phyloP scores from a whole-genome alignment of 1,140 invertebrate genomes.

The Pseudomyrmex cubaensis region DNA sequence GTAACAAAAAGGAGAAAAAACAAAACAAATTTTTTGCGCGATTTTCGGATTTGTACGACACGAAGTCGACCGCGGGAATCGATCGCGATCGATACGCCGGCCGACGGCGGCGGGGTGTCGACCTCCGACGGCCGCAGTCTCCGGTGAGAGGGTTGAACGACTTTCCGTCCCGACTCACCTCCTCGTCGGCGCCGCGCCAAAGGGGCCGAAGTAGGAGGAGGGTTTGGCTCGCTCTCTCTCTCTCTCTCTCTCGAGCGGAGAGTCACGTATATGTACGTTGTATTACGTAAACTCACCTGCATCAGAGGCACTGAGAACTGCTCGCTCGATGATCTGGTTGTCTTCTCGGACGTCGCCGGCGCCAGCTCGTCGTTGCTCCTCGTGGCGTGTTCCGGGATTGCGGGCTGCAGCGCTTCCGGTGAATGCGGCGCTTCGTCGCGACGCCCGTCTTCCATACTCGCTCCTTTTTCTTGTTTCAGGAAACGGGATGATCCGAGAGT shows the following conservation, averaged over 20 bases:
- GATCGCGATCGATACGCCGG: slow-evolving; percentile 32
- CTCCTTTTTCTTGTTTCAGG: not conserved
- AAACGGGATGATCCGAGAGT: not conserved
- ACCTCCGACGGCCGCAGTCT: slow-evolving; percentile 26
- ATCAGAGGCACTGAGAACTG: slow-evolving; percentile 67
- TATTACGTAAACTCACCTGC: slow-evolving; percentile 75
- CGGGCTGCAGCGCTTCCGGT: not conserved
- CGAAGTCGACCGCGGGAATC: not conserved
- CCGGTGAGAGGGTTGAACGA: slow-evolving; percentile 51
- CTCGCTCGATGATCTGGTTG: not conserved
- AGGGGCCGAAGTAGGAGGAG: slow-evolving; percentile 20
- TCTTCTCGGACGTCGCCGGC: no score
- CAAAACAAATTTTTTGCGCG: not conserved
- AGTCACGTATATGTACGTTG: not conserved
- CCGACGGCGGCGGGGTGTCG: slow-evolving; percentile 27
- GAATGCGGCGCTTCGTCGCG: not conserved
- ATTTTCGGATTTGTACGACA: not conserved
- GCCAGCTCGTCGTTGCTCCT: not conserved
- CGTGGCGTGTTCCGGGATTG: not conserved
- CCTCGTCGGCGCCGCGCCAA: not conserved
- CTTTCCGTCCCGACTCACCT: not conserved
- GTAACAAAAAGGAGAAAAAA: not conserved
- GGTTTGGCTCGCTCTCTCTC: not conserved
- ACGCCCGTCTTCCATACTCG: slow-evolving; percentile 50
- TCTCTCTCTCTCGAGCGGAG: no score